Evolutionary conservation across 2,113 vertebrate species (phyloP).

Genomic region (Lepus europaeus): DNA sequence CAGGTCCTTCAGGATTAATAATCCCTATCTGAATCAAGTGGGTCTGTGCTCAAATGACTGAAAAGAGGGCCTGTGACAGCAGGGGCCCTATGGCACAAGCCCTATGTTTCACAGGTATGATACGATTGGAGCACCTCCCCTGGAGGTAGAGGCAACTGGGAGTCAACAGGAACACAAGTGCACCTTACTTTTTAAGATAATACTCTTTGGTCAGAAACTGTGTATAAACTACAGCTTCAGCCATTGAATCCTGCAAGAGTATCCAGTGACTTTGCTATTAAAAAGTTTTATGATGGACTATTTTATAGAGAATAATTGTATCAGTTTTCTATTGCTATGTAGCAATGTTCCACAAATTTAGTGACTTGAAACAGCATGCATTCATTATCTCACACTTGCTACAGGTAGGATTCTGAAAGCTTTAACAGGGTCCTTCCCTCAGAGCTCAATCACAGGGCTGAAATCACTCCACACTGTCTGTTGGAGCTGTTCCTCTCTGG

Average conservation of each 20-base stretch:
- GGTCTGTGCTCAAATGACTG: neutral
- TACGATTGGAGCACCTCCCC: neutral
- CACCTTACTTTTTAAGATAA: neutral
- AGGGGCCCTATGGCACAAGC: neutral
- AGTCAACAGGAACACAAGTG: neutral
- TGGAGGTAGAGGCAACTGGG: neutral
- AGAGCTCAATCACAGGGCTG: neutral
- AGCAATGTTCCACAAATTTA: neutral
- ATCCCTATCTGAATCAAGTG: neutral
- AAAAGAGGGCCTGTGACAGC: neutral
- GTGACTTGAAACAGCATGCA: neutral
- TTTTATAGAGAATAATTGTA: neutral
- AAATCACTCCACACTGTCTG: neutral
- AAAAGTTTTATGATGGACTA: neutral
- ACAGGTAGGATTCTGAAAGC: neutral
- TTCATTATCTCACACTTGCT: neutral
- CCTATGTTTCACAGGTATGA: neutral
- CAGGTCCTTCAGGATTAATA: neutral
- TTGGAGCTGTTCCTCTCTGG: neutral
- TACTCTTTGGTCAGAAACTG: neutral
- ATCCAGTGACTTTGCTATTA: neutral
- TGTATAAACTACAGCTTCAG: neutral
- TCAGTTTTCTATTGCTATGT: neutral
- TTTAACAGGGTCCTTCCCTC: neutral
- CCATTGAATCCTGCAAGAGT: neutral